These are phyloP conservation scores for Cheilosia pagana DNA, from an alignment of 2,888 invertebrate genomes.

Conservation along the genomic window DNA sequence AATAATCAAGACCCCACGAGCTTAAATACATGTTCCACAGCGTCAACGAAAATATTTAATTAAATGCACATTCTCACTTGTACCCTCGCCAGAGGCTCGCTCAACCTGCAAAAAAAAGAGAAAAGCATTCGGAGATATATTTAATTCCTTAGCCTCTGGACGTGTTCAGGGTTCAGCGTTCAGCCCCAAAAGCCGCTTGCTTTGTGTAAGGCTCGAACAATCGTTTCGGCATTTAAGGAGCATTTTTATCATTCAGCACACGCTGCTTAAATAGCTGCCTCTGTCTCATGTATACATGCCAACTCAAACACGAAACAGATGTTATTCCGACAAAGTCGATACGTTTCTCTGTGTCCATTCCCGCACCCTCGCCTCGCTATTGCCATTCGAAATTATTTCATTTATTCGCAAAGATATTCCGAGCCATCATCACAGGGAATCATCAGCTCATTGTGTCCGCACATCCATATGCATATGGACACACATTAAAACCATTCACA, in stretches of 20 bases:
- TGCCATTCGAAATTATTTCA: slow-evolving; percentile 67
- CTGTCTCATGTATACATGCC: slow-evolving; percentile 32
- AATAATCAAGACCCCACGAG: slow-evolving; percentile 38
- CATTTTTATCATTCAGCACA: slow-evolving; percentile 70
- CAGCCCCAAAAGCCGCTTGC: not conserved
- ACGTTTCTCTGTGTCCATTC: slow-evolving; percentile 17
- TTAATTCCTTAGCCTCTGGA: slow-evolving; percentile 42
- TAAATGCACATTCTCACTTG: slow-evolving; percentile 59
- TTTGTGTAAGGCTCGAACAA: slow-evolving; percentile 5
- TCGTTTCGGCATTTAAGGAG: slow-evolving; percentile 51
- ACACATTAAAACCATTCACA: slow-evolving; percentile 67
- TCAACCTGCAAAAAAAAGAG: not conserved
- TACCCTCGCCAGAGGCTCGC: slow-evolving; percentile 2
- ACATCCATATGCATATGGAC: slow-evolving; percentile 60
- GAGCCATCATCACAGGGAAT: slow-evolving; percentile 26
- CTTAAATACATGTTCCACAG: slow-evolving; percentile 53
- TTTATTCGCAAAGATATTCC: slow-evolving; percentile 71
- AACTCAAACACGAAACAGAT: slow-evolving; percentile 65
- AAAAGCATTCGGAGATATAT: slow-evolving; percentile 34
- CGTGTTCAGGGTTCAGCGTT: slow-evolving; percentile 1
- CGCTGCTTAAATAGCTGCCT: slow-evolving; percentile 62
- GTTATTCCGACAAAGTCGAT: slow-evolving; percentile 64
- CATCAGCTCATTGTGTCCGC: slow-evolving; percentile 69
- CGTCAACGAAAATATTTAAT: slow-evolving; percentile 70
- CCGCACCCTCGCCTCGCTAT: not conserved